phyloP scores from a whole-genome alignment of 2,888 invertebrate species.

The Artemia sinica region DNA sequence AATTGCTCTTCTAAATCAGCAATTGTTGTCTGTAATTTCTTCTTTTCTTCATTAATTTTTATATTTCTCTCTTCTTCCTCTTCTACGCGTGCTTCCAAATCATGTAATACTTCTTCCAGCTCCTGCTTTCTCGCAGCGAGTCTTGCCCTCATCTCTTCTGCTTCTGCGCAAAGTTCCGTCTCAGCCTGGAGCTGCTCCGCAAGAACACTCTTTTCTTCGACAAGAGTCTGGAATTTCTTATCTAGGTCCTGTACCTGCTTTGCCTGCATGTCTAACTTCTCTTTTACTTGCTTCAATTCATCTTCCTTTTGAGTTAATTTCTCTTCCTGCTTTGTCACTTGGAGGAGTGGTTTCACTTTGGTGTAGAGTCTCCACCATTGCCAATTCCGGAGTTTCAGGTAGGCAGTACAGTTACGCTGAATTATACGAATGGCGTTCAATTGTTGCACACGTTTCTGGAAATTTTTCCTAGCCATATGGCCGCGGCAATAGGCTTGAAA shows the following conservation, averaged over 20 bases:
- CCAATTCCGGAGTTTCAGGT: constrained; percentile 95
- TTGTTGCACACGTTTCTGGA: constrained; percentile 91
- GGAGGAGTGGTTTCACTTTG: constrained; percentile 86
- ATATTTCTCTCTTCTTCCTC: constrained; percentile 85
- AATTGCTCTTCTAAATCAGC: constrained; percentile 76
- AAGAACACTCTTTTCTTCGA: constrained; percentile 80
- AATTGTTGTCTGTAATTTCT: constrained; percentile 68
- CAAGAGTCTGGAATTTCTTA: constrained; percentile 35
- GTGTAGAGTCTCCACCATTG: constrained; percentile 99
- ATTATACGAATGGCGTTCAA: constrained; percentile 95
- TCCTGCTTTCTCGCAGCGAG: constrained; percentile 69
- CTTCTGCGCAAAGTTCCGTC: constrained; percentile 88
- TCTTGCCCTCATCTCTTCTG: constrained; percentile 80
- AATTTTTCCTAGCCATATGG: constrained; percentile 79
- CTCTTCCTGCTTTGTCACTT: constrained; percentile 96
- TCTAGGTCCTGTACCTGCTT: constrained; percentile 38
- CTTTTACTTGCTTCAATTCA: constrained; percentile 66
- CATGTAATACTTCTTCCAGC: constrained; percentile 87
- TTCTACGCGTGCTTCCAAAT: constrained; percentile 83
- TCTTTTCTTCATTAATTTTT: constrained; percentile 68
- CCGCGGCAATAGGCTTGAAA: constrained; percentile 95
- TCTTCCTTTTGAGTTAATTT: constrained; percentile 92
- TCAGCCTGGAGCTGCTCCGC: constrained; percentile 92
- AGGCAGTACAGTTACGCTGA: constrained; percentile 96
- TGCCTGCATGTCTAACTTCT: constrained; percentile 61